phyloP scores from a whole-genome alignment of 2,888 invertebrate species.

The Dynastes maya region DNA sequence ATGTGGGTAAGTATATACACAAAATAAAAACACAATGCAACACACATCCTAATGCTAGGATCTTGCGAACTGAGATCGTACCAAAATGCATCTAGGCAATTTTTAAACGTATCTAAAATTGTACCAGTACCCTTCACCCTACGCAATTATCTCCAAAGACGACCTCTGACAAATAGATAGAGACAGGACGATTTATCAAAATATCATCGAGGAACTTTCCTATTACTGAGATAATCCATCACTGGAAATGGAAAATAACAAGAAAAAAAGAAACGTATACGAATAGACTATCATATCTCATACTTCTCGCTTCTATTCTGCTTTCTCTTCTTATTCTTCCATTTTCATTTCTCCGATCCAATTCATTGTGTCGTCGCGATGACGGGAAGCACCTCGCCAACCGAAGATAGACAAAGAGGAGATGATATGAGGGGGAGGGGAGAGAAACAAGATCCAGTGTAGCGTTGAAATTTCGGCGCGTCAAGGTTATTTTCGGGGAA shows the following conservation, averaged over 20 bases:
- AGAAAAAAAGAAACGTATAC: slow-evolving; percentile 27
- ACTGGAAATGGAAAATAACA: slow-evolving; percentile 34
- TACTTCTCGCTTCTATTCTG: not conserved
- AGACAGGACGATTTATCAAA: slow-evolving; percentile 38
- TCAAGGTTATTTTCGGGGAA: slow-evolving; percentile 24
- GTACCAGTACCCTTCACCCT: not conserved
- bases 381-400: not conserved
- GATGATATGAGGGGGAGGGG: not conserved
- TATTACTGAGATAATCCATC: slow-evolving; percentile 41
- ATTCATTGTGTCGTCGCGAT: slow-evolving; percentile 20
- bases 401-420: not conserved
- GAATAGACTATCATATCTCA: slow-evolving; percentile 38
- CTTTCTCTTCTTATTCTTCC: not conserved
- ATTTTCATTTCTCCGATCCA: slow-evolving; percentile 1
- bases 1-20: too few relatives aligned
- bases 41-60: too few relatives aligned
- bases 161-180: not conserved
- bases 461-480: slow-evolving; percentile 32
- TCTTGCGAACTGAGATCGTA: too few relatives aligned
- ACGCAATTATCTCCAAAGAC: slow-evolving; percentile 11
- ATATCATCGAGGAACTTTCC: slow-evolving; percentile 32
- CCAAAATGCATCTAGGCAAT: too few relatives aligned
- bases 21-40: too few relatives aligned
- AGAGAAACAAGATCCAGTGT: slow-evolving; percentile 5
- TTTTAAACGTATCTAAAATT: too few relatives aligned